phyloP scores from a whole-genome alignment of 2,113 vertebrate genomes.

The Bufo gargarizans region DNA sequence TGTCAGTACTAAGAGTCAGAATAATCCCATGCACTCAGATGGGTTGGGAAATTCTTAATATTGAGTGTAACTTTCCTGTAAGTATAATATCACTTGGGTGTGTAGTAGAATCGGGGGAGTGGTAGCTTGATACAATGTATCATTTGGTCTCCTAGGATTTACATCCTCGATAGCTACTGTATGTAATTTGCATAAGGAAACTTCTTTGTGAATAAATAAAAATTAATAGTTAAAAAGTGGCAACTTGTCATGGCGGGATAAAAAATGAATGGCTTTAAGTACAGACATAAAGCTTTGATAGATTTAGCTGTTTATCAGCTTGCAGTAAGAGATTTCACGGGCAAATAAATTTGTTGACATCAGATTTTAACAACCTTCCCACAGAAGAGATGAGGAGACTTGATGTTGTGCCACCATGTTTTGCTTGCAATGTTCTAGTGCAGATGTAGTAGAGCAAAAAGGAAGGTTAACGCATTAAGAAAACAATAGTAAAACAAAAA shows the following conservation, averaged over 20 bases:
- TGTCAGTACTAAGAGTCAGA: no score
- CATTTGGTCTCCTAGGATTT: not conserved
- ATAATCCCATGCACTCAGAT: no score
- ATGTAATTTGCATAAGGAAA: conserved; percentile 6
- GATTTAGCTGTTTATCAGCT: conserved; percentile 2
- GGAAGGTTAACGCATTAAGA: no score
- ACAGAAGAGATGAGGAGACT: not conserved
- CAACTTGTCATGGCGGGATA: not conserved
- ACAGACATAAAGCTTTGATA: not conserved
- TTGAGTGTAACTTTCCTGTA: not conserved
- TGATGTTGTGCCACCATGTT: no score
- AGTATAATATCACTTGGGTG: not conserved
- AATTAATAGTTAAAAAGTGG: not conserved
- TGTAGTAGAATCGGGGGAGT: not conserved
- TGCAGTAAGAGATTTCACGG: not conserved
- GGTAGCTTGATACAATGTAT: not conserved
- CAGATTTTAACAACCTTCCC: not conserved
- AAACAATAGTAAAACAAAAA: no score
- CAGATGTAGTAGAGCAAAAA: no score
- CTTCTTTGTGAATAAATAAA: not conserved
- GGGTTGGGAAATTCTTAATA: not conserved
- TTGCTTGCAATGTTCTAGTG: not conserved
- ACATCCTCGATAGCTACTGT: not conserved
- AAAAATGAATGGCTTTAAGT: conserved; percentile 3
- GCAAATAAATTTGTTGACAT: not conserved